Base-by-base conservation (phyloP, 2,797 vertebrate species). In the Intellagama lesueurii region DNA sequence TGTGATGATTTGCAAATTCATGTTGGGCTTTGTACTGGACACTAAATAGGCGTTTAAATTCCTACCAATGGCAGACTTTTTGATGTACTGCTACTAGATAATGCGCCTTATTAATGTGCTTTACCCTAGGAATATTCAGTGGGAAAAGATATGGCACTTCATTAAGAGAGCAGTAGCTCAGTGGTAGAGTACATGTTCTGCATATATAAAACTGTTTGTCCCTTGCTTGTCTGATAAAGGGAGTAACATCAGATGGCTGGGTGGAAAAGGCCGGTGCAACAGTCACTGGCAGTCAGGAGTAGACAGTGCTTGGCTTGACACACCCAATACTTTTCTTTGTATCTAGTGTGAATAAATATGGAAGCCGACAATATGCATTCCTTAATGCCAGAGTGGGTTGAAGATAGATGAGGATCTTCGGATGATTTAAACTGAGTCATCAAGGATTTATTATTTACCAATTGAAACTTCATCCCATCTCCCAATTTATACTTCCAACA, bases 11-110 rank as follows among this genome's bases (percentile, higher is more conserved):
- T 90, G 26, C 85, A 9, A 81, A 22, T 79, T 60, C 78, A 87
- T 88, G 26, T 56, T 80, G 64, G 84, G 76, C 30, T 89, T 75
- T 88, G n/a, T 88, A 14, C 35, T n/a, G 24, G 86, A 26, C 66
- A 8, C 11, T 66, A 32, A 92, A 72, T 44, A 78, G 7, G 0
- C 44, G 78, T 92, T 93, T 94, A 92, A 87, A 78, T 11, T 82
- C 52, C 32, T 91, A 0, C 47, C 9, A 1, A n/a, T 72, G 87
- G 52, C 83, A 56, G 28, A 0, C 0, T 8, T 52, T 94, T 93
- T 89, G 85, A 14, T 87, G 35, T 56, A 76, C 22, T 66, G 28
- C 47, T 88, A 7, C 75, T 89, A 35, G 24, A 56, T 75, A 72
- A 19, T 84, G 5, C 52, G 4, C 16, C 79, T 86, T 91, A 86